Conservation (phyloP, 2,113 vertebrate genomes). For the Hepsetus odoe region DNA sequence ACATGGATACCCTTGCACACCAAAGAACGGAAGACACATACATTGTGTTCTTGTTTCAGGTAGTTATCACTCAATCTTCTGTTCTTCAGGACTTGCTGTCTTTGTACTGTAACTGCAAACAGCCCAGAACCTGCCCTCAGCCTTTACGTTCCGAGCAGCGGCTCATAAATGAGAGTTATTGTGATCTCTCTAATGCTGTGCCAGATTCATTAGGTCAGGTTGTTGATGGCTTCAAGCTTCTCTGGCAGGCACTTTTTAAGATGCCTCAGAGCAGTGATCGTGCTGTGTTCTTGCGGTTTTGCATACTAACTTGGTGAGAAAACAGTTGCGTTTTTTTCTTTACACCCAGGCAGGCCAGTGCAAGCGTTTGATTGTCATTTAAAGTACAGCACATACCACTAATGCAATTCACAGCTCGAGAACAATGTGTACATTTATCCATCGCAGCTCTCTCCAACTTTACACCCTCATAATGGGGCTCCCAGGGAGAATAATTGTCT, state of each 20-base stretch:
- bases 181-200: conserved; percentile 57
- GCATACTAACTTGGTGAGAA: conserved; percentile 56
- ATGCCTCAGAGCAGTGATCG: conserved; percentile 48
- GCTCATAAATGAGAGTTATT: conserved; percentile 38
- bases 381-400: background rate
- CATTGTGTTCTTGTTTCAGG: background rate
- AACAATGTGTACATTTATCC: conserved; percentile 21
- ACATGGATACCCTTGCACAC: no score
- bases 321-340: conserved; percentile 35
- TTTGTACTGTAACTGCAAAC: conserved; percentile 27
- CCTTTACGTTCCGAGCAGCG: conserved; percentile 25
- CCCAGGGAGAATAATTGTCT: background rate
- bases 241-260: conserved; percentile 37
- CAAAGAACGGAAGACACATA: no score
- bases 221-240: conserved; percentile 38
- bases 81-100: conserved; percentile 54
- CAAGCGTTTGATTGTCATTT: conserved; percentile 19
- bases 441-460: background rate
- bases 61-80: conserved; percentile 10
- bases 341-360: conserved; percentile 25
- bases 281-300: conserved; percentile 38
- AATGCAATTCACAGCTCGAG: conserved; percentile 13
- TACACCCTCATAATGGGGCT: conserved; percentile 14
- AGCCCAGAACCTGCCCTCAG: background rate
- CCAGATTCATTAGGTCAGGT: conserved; percentile 56